A percentile compares a stretch with the other conserved stretches of the same genome.
Evolutionary conservation across 2,888 invertebrate genomes (phyloP).

Genomic region (Cantharis lateralis): DNA sequence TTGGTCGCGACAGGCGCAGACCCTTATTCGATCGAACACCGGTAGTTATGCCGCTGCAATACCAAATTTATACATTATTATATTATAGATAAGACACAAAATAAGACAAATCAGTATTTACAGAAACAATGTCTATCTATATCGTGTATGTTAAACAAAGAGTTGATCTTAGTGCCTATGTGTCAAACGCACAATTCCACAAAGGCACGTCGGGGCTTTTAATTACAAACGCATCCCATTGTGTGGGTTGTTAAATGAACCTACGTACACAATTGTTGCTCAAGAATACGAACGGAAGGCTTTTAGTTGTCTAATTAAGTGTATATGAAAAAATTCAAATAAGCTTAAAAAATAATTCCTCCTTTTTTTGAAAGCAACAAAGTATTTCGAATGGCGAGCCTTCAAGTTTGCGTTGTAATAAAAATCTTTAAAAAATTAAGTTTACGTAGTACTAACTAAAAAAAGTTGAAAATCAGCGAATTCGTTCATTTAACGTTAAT

Average conservation of each 20-base stretch:
- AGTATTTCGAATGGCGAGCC: too few relatives aligned
- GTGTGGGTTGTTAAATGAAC: conserved; percentile 16
- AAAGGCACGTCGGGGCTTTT: conserved; percentile 11
- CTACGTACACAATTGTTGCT: background rate
- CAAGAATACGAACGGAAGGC: background rate
- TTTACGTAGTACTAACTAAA: too few relatives aligned
- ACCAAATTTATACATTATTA: too few relatives aligned
- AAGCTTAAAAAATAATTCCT: background rate
- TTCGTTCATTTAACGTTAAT: too few relatives aligned
- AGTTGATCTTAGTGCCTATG: conserved; percentile 2
- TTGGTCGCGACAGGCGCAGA: too few relatives aligned
- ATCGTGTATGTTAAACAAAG: conserved; percentile 4
- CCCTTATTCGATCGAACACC: too few relatives aligned
- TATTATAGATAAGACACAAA: background rate
- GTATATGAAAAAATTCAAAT: background rate
- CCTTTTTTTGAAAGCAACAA: too few relatives aligned
- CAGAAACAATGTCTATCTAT: background rate
- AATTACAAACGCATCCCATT: conserved; percentile 18
- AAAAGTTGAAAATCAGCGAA: too few relatives aligned
- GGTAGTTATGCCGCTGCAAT: too few relatives aligned
- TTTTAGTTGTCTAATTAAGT: background rate
- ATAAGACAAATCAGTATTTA: background rate
- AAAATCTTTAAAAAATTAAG: too few relatives aligned
- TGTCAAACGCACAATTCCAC: conserved; percentile 7
- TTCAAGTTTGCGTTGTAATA: too few relatives aligned